Conservation (phyloP, 2,113 vertebrate genomes). For the Leucoraja erinaceus region DNA sequence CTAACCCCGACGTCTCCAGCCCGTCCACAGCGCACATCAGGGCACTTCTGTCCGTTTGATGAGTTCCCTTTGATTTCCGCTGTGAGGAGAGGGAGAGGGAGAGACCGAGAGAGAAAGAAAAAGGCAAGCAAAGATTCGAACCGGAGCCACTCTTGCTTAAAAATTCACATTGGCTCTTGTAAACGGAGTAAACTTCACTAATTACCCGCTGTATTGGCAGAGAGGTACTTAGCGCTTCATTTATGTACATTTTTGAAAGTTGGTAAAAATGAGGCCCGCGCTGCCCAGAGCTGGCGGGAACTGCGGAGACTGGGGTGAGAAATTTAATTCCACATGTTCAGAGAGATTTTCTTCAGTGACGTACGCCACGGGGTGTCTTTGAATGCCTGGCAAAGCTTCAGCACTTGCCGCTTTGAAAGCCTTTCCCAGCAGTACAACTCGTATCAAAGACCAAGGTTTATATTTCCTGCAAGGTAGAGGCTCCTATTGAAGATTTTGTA, state of each 20-base stretch:
- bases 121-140: not conserved
- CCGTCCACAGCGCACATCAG: not conserved
- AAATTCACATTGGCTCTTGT: not conserved
- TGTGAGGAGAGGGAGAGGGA: not conserved
- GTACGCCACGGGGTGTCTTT: slow-evolving; percentile 82
- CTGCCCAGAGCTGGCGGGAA: slow-evolving; percentile 75
- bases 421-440: slow-evolving; percentile 81
- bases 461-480: slow-evolving; percentile 79
- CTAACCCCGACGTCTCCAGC: not conserved
- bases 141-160: not conserved
- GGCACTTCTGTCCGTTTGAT: not conserved
- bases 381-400: slow-evolving; percentile 76
- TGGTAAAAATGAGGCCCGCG: slow-evolving; percentile 70
- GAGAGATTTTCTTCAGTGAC: slow-evolving; percentile 94
- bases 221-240: slow-evolving; percentile 67
- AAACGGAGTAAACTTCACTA: slow-evolving; percentile 37
- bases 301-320: slow-evolving; percentile 75
- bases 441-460: slow-evolving; percentile 93
- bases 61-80: not conserved
- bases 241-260: slow-evolving; percentile 67
- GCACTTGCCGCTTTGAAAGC: slow-evolving; percentile 86
- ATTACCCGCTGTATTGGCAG: slow-evolving; percentile 47
- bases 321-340: slow-evolving; percentile 94
- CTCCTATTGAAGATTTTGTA: slow-evolving; percentile 76
- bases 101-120: too few relatives aligned